These are phyloP conservation scores for Drosophila neoperkinsi DNA, from an alignment of 2,888 invertebrate genomes.

Conservation along the genomic window DNA sequence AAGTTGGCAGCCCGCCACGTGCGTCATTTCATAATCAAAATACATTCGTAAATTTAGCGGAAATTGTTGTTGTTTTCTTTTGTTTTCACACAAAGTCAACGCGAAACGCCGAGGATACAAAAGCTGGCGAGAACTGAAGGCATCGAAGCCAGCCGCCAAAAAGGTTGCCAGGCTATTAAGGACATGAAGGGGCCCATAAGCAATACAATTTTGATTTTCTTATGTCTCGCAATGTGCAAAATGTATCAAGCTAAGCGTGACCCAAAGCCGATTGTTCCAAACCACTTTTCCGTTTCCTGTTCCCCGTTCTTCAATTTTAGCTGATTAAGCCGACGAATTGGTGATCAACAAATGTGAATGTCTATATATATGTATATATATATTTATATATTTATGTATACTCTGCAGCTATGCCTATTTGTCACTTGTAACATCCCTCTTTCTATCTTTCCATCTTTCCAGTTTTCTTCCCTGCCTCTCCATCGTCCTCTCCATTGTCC, in stretches of 20 bases:
- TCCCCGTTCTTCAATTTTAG: constrained; percentile 13
- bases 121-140: constrained; percentile 8
- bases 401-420: constrained; percentile 35
- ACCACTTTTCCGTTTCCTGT: constrained; percentile 29
- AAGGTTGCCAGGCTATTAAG: constrained; percentile 39
- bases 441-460: not conserved
- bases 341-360: constrained; percentile 33
- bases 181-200: not conserved
- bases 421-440: constrained; percentile 23
- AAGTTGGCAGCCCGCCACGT: constrained; percentile 25
- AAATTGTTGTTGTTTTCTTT: constrained; percentile 58
- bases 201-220: constrained; percentile 43
- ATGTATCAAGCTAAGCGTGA: constrained; percentile 49
- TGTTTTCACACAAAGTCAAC: constrained; percentile 43
- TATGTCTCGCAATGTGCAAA: constrained; percentile 51
- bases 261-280: constrained; percentile 42
- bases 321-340: constrained; percentile 14
- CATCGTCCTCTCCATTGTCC: not conserved
- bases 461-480: not conserved
- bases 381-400: not conserved
- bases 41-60: constrained; percentile 64
- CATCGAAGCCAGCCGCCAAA: constrained; percentile 17
- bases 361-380: not conserved
- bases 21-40: constrained; percentile 62
- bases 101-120: constrained; percentile 12